phyloP scores from a whole-genome alignment of 2,113 vertebrate species.

The Varanus komodoensis region DNA sequence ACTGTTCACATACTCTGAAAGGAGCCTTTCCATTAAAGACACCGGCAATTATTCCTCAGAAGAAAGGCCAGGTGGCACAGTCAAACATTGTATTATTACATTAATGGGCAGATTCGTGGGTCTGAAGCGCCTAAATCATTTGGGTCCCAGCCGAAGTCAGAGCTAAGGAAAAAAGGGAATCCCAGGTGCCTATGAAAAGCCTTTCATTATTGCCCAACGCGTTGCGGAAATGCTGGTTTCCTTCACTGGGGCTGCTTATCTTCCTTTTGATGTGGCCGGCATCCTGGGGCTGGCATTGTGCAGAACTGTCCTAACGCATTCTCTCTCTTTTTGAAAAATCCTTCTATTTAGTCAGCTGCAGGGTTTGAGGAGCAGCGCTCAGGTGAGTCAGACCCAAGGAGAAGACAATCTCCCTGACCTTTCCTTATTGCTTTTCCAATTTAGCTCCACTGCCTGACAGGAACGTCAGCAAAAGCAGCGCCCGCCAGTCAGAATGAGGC shows the following conservation, averaged over 20 bases:
- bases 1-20: constrained; percentile 29
- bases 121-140: constrained; percentile 54
- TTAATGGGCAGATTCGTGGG: constrained; percentile 39
- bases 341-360: constrained; percentile 14
- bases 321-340: neutral
- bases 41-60: constrained; percentile 40
- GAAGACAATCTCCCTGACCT: neutral
- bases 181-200: too few relatives aligned
- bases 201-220: too few relatives aligned
- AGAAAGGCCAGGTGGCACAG: constrained; percentile 22
- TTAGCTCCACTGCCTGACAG: neutral
- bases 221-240: too few relatives aligned
- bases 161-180: too few relatives aligned
- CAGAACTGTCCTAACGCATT: neutral
- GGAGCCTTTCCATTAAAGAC: neutral
- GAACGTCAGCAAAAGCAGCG: constrained; percentile 20
- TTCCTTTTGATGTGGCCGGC: neutral
- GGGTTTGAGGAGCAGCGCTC: constrained; percentile 29
- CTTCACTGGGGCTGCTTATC: too few relatives aligned
- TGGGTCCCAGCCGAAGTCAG: constrained; percentile 39
- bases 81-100: constrained; percentile 56
- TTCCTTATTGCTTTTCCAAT: neutral
- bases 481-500: constrained; percentile 31
- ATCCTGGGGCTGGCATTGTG: neutral
- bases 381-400: neutral